Evolutionary conservation across 2,113 vertebrate species (phyloP).

Genomic region (Phalacrocorax aristotelis): DNA sequence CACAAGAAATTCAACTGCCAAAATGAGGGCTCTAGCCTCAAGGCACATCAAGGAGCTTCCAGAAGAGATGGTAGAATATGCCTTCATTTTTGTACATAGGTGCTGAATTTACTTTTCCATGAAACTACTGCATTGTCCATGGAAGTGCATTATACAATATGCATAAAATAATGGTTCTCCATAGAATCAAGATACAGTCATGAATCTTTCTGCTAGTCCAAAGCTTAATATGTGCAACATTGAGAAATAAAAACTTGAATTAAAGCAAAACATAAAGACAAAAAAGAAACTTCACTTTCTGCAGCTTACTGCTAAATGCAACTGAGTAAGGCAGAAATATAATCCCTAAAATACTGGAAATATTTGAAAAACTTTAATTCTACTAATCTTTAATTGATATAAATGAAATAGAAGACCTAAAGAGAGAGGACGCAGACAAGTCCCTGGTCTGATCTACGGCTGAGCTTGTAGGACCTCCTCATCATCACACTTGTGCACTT

Average conservation of each 20-base stretch:
- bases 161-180: background rate
- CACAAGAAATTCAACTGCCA: background rate
- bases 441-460: too few species aligned
- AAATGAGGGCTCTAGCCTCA: background rate
- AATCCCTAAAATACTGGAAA: background rate
- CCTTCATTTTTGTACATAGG: background rate
- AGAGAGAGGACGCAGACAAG: background rate
- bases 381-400: background rate
- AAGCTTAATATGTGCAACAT: background rate
- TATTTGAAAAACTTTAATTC: background rate
- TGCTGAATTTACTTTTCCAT: background rate
- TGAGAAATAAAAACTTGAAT: background rate
- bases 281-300: background rate
- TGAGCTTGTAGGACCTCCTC: background rate
- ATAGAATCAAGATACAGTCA: too few species aligned
- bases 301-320: background rate
- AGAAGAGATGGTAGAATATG: background rate
- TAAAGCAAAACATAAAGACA: background rate
- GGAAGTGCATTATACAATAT: too few species aligned
- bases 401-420: background rate
- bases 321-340: background rate
- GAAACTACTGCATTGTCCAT: too few species aligned
- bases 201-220: background rate
- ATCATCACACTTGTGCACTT: too few species aligned
- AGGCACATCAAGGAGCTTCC: background rate